phyloP scores from a whole-genome alignment of 1,140 invertebrate species.

The Orchesella cincta region DNA sequence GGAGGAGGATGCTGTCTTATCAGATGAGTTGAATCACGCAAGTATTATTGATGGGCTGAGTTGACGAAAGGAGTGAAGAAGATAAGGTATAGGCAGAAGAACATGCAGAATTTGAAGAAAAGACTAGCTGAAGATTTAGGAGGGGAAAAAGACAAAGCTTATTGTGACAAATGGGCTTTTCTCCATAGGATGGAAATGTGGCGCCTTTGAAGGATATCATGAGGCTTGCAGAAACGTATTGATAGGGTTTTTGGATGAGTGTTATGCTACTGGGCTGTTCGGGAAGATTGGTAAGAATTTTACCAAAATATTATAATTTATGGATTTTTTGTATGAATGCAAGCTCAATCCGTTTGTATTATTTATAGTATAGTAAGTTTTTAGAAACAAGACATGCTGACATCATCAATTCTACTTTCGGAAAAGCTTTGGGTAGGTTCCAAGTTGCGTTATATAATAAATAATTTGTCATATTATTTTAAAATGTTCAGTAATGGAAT shows the following conservation, averaged over 20 bases:
- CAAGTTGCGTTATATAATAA: no score
- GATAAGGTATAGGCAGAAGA: slow-evolving; percentile 79
- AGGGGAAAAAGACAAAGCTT: no score
- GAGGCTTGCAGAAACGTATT: slow-evolving; percentile 78
- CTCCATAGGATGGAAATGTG: slow-evolving; percentile 92
- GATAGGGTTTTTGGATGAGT: slow-evolving; percentile 85
- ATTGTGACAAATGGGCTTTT: slow-evolving; percentile 93
- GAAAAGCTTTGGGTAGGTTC: slow-evolving; percentile 89
- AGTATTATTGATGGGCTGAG: slow-evolving; percentile 93
- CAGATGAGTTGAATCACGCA: slow-evolving; percentile 90
- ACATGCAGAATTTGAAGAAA: slow-evolving; percentile 81
- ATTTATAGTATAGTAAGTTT: no score
- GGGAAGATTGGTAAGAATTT: slow-evolving; percentile 75
- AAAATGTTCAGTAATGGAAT: no score
- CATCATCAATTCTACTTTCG: slow-evolving; percentile 90
- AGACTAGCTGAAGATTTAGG: slow-evolving; percentile 62
- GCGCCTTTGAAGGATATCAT: slow-evolving; percentile 75
- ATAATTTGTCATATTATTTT: no score
- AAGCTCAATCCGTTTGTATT: no score
- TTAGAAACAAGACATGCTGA: slow-evolving; percentile 69
- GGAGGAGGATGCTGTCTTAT: slow-evolving; percentile 81
- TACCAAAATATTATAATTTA: no score
- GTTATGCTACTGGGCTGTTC: slow-evolving; percentile 91
- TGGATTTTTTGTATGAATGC: no score
- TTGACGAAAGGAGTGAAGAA: slow-evolving; percentile 86